phyloP scores from a whole-genome alignment of 2,888 invertebrate genomes.

The Eristalinus sepulchralis region DNA sequence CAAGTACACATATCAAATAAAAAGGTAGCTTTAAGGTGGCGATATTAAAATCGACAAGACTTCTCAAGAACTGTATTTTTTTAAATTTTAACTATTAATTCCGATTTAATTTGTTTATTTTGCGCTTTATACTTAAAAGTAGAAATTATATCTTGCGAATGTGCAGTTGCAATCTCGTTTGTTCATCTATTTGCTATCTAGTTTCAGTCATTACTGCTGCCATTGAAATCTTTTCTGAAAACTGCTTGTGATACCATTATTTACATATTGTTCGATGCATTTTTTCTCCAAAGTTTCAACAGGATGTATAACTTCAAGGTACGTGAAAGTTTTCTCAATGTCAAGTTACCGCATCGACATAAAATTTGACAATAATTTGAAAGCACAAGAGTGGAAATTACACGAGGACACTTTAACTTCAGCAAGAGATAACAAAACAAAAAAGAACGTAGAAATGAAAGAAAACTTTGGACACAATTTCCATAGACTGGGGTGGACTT shows the following conservation, averaged over 20 bases:
- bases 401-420: conserved; percentile 12
- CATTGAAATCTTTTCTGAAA: not conserved
- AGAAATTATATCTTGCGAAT: too few species aligned
- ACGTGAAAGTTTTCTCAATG: not conserved
- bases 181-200: too few species aligned
- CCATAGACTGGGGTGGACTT: conserved; percentile 20
- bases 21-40: too few species aligned
- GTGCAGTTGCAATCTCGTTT: too few species aligned
- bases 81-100: too few species aligned
- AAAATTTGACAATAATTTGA: conserved; percentile 10
- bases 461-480: conserved; percentile 4
- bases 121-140: too few species aligned
- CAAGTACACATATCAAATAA: too few species aligned
- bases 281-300: not conserved
- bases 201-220: not conserved
- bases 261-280: not conserved
- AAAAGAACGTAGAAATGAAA: not conserved
- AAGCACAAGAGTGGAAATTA: conserved; percentile 11
- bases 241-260: not conserved
- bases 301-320: not conserved
- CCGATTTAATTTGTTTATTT: too few species aligned
- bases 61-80: too few species aligned
- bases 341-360: conserved; percentile 6
- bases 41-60: too few species aligned
- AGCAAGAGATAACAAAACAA: not conserved